A percentile compares a stretch with the other conserved stretches of the same genome.
Evolutionary conservation across 53 echinoderm and acorn worm genomes (phyloP).

Genomic region (Mesocentrotus franciscanus): DNA sequence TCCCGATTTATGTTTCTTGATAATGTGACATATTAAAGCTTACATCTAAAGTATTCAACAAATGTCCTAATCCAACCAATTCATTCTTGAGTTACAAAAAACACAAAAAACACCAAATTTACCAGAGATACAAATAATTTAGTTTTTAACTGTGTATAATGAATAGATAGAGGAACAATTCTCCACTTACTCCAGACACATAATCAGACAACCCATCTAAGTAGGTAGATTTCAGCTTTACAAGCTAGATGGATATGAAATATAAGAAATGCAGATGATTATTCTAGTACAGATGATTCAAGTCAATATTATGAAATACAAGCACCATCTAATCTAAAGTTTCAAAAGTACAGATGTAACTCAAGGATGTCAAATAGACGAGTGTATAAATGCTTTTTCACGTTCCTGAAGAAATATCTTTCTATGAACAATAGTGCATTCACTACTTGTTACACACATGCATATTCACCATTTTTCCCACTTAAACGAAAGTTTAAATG

Average conservation of each 20-base stretch:
- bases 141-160: too few species aligned
- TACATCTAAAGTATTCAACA: too few species aligned
- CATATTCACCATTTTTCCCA: too few species aligned
- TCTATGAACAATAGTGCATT: not conserved
- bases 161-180: not conserved
- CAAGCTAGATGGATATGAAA: conserved; percentile 67
- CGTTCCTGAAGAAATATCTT: not conserved
- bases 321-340: not conserved
- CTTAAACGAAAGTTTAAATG: too few species aligned
- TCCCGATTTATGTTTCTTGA: too few species aligned
- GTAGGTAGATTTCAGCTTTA: conserved; percentile 93
- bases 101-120: too few species aligned
- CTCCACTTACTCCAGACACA: conserved; percentile 78
- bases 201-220: conserved; percentile 87
- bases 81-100: too few species aligned
- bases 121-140: too few species aligned
- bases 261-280: not conserved
- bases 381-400: not conserved
- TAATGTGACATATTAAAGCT: too few species aligned
- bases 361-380: not conserved
- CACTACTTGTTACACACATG: not conserved
- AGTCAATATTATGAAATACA: not conserved
- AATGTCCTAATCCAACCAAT: too few species aligned
- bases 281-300: too few species aligned
- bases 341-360: not conserved